Conservation (phyloP, 2,797 vertebrate species). For the Rhinichthys osculus region DNA sequence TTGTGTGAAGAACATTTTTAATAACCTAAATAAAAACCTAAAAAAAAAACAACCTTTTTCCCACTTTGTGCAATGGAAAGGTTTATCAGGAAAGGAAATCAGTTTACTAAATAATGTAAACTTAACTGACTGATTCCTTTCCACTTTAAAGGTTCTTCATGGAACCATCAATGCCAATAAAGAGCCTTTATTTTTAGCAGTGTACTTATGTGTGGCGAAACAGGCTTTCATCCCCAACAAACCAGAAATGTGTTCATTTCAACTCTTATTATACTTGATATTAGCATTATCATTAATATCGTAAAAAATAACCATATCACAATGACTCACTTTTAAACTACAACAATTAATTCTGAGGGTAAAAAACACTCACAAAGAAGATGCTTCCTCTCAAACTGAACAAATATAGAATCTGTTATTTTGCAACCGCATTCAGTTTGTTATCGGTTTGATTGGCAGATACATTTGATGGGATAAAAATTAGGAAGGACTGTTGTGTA, state of each 20-base stretch:
- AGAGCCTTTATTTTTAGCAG: not conserved
- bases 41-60: no score
- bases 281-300: not conserved
- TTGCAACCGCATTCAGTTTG: not conserved
- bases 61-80: no score
- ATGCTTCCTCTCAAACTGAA: not conserved
- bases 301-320: not conserved
- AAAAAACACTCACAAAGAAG: not conserved
- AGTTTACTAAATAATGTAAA: no score
- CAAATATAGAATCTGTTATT: not conserved
- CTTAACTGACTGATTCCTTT: no score
- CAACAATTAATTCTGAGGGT: not conserved
- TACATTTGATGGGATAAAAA: not conserved
- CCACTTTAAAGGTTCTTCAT: not conserved
- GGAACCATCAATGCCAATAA: not conserved
- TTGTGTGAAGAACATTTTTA: no score
- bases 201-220: not conserved
- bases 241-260: not conserved
- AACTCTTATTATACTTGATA: not conserved
- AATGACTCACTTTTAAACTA: not conserved
- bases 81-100: no score
- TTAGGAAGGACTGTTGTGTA: conserved; percentile 1
- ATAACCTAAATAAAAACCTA: no score
- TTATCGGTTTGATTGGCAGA: not conserved
- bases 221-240: not conserved